phyloP scores from a whole-genome alignment of 2,888 invertebrate genomes.

The Formica aserva region DNA sequence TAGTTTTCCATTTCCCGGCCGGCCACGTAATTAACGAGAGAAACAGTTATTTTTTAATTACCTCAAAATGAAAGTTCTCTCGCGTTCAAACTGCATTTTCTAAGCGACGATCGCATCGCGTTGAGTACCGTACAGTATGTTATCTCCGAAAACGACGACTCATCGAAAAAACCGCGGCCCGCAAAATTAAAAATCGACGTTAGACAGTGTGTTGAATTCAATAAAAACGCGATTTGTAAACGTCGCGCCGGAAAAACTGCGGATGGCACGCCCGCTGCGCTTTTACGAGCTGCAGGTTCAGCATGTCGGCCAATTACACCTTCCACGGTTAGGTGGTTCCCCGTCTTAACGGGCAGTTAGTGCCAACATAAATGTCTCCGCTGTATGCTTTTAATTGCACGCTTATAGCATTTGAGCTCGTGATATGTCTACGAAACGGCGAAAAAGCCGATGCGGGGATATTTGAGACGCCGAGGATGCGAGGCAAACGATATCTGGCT shows the following conservation, averaged over 20 bases:
- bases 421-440: constrained; percentile 52
- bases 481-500: constrained; percentile 38
- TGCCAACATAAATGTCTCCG: constrained; percentile 82
- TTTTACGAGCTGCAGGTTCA: constrained; percentile 83
- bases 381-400: constrained; percentile 82
- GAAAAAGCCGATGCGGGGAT: constrained; percentile 42
- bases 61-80: not conserved
- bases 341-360: constrained; percentile 83
- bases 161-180: not conserved
- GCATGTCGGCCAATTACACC: constrained; percentile 83
- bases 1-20: constrained; percentile 29
- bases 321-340: constrained; percentile 81
- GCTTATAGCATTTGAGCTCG: constrained; percentile 65
- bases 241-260: constrained; percentile 67
- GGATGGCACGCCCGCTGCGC: constrained; percentile 76
- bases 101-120: not conserved
- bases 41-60: constrained; percentile 44
- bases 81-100: not conserved
- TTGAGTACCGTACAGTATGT: not conserved
- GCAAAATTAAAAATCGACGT: not conserved
- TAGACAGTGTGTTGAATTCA: not conserved
- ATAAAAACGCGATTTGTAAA: constrained; percentile 45
- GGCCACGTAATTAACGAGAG: constrained; percentile 6
- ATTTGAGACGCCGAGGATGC: constrained; percentile 27
- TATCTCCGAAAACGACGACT: not conserved